These are phyloP conservation scores for Xyliphius kryptos DNA, from an alignment of 2,113 vertebrate species.

Conservation along the genomic window DNA sequence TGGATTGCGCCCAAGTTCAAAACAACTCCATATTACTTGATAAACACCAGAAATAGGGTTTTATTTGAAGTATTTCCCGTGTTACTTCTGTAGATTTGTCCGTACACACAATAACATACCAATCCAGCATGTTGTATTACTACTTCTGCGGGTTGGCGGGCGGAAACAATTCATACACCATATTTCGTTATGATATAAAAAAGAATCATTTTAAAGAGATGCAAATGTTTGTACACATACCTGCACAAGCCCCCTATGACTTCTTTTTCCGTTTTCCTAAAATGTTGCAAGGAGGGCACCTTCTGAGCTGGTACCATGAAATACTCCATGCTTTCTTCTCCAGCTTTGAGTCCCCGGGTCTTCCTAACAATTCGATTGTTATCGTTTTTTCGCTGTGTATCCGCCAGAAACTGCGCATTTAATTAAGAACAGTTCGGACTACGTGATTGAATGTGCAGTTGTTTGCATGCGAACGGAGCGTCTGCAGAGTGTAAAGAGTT, in stretches of 20 bases:
- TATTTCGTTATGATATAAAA: too few relatives aligned
- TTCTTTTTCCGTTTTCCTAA: conserved; percentile 96
- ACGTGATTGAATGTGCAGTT: too few relatives aligned
- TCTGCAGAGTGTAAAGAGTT: conserved; percentile 59
- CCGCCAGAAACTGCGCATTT: conserved; percentile 18
- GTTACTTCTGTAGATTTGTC: conserved; percentile 46
- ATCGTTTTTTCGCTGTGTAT: too few relatives aligned
- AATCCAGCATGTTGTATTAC: conserved; percentile 55
- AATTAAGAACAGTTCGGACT: too few relatives aligned
- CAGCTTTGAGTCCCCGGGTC: conserved; percentile 54
- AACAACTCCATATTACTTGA: too few relatives aligned
- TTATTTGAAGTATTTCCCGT: conserved; percentile 26
- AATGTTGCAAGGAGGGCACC: conserved; percentile 91
- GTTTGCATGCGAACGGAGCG: conserved; percentile 43
- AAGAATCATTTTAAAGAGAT: too few relatives aligned
- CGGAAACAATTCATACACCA: too few relatives aligned
- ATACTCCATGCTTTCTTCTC: conserved; percentile 86
- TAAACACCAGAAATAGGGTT: too few relatives aligned
- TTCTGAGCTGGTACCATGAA: conserved; percentile 96
- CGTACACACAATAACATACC: conserved; percentile 64
- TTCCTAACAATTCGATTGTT: conserved; percentile 29
- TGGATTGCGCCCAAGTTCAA: too few relatives aligned
- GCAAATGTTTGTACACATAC: conserved; percentile 63
- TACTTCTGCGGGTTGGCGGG: conserved; percentile 48
- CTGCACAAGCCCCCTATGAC: conserved; percentile 94